Evolutionary conservation across 1,140 invertebrate genomes (phyloP).

Genomic region (Portunus trituberculatus): DNA sequence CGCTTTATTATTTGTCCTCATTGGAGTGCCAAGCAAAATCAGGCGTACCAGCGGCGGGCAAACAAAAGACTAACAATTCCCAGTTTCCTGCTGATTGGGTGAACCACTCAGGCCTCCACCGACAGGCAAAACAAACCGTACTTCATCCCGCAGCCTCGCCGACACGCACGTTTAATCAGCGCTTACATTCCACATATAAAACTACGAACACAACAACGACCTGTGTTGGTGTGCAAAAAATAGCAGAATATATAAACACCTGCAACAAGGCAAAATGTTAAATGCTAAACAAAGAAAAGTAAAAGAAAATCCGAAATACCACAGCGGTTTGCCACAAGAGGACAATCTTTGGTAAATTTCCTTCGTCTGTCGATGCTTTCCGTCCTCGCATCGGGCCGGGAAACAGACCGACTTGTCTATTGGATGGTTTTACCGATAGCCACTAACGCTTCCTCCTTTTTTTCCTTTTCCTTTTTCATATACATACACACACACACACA

Average conservation of each 20-base stretch:
- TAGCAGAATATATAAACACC: not conserved
- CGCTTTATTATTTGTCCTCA: not conserved
- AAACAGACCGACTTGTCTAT: constrained; percentile 21
- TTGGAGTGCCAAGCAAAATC: not conserved
- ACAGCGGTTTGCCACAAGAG: not conserved
- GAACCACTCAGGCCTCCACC: not conserved
- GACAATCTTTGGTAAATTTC: constrained; percentile 23
- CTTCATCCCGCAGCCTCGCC: not conserved
- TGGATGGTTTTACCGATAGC: constrained; percentile 21
- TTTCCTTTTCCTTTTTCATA: not conserved
- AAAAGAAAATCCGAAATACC: no score
- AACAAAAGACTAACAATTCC: constrained; percentile 12
- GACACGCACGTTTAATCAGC: not conserved
- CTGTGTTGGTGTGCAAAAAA: no score
- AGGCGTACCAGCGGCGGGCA: not conserved
- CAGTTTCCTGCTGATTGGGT: constrained; percentile 8
- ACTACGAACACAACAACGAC: not conserved
- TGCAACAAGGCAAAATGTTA: not conserved
- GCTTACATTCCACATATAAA: constrained; percentile 4
- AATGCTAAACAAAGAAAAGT: not conserved
- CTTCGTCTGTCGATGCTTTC: constrained; percentile 16
- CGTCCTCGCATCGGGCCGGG: not conserved
- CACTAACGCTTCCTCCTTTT: not conserved
- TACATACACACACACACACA: constrained; percentile 16
- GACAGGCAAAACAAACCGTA: not conserved